phyloP scores from a whole-genome alignment of 2,113 vertebrate species.

The Cheirogaleus medius region DNA sequence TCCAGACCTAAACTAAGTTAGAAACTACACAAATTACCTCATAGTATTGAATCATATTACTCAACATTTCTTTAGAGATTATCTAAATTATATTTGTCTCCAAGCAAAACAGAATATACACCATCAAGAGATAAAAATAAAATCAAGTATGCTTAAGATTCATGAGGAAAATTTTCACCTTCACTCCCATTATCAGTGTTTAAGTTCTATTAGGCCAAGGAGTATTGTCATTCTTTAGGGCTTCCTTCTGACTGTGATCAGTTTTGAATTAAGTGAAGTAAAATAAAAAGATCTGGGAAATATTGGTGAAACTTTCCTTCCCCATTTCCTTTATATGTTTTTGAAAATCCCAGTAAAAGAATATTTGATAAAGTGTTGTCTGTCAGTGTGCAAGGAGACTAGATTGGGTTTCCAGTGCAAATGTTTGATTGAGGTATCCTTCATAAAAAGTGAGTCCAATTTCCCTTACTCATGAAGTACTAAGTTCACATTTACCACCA shows the following conservation, averaged over 20 bases:
- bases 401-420: not conserved
- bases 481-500: not conserved
- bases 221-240: not conserved
- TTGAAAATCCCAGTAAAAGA: not conserved
- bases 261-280: not conserved
- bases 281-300: not conserved
- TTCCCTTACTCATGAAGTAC: not conserved
- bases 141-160: not conserved
- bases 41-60: not conserved
- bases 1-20: not conserved
- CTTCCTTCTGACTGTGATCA: not conserved
- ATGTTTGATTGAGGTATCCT: not conserved
- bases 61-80: not conserved
- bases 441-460: not conserved
- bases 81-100: not conserved
- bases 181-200: not conserved
- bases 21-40: not conserved
- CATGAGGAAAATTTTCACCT: not conserved
- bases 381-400: not conserved
- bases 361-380: not conserved
- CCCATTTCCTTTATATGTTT: not conserved
- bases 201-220: not conserved
- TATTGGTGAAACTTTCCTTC: rapidly evolving
- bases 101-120: not conserved
- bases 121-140: not conserved